phyloP scores from a whole-genome alignment of 1,140 invertebrate species.

The Drosophila ogumai region DNA sequence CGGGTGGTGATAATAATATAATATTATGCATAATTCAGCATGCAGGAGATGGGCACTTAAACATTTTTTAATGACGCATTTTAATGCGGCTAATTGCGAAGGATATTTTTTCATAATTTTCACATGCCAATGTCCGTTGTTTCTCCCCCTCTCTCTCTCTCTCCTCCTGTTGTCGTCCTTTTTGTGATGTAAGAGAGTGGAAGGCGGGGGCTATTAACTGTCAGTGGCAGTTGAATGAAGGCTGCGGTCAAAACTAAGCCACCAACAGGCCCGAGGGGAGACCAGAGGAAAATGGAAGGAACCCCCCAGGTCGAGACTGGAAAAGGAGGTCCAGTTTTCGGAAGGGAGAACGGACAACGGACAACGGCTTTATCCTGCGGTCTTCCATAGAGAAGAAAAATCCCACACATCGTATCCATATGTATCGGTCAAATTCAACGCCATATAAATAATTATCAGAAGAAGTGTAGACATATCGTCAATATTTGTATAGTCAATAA shows the following conservation, averaged over 20 bases:
- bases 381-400: constrained; percentile 9
- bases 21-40: constrained; percentile 42
- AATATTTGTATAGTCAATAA: neutral
- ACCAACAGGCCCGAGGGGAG: neutral
- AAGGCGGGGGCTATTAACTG: constrained; percentile 61
- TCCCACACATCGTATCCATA: too few relatives aligned
- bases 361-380: constrained; percentile 40
- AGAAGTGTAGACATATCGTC: neutral
- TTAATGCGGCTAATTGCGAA: constrained; percentile 67
- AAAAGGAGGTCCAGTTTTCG: neutral
- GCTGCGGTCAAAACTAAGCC: constrained; percentile 66
- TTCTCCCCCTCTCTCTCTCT: neutral
- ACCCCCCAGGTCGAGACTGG: neutral
- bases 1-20: neutral
- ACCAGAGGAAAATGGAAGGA: constrained; percentile 7
- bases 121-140: constrained; percentile 17
- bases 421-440: neutral
- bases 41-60: constrained; percentile 54
- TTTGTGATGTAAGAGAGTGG: constrained; percentile 16
- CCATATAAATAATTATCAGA: too few relatives aligned
- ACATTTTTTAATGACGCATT: constrained; percentile 60
- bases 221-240: constrained; percentile 66
- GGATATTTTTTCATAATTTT: constrained; percentile 41
- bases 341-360: neutral
- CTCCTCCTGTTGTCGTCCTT: constrained; percentile 1